These are phyloP conservation scores for Drosophila truncata DNA, from an alignment of 1,140 invertebrate species.

Conservation along the genomic window DNA sequence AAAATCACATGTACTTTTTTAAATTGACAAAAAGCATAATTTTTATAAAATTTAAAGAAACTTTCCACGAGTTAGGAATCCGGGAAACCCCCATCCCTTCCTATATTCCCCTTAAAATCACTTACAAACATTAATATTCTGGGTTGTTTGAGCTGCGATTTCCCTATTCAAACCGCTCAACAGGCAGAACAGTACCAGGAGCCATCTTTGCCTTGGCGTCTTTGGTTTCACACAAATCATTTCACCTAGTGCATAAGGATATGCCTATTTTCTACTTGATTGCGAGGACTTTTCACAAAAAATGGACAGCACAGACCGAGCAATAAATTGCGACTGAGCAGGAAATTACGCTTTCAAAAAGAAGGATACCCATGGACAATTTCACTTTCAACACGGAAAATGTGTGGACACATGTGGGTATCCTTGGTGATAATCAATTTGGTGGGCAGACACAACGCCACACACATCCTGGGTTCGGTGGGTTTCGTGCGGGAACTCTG, in stretches of 20 bases:
- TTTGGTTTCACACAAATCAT: slow-evolving; percentile 40
- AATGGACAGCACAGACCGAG: slow-evolving; percentile 50
- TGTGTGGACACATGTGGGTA: slow-evolving; percentile 72
- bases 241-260: slow-evolving; percentile 16
- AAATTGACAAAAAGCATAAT: not conserved
- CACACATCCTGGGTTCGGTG: slow-evolving; percentile 31
- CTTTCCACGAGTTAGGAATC: not conserved
- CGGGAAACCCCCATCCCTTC: not conserved
- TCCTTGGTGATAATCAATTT: slow-evolving; percentile 83
- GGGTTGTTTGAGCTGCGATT: slow-evolving; percentile 69
- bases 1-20: too few species aligned
- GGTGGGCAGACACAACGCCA: slow-evolving; percentile 10
- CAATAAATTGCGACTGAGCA: slow-evolving; percentile 56
- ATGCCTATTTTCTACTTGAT: not conserved
- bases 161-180: slow-evolving; percentile 23
- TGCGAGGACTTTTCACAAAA: not conserved
- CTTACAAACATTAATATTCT: slow-evolving; percentile 85
- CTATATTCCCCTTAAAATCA: slow-evolving; percentile 1
- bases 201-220: slow-evolving; percentile 42
- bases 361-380: slow-evolving; percentile 23
- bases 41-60: too few species aligned
- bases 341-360: slow-evolving; percentile 12
- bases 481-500: slow-evolving; percentile 50
- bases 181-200: slow-evolving; percentile 38
- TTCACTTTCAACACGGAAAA: slow-evolving; percentile 33